phyloP scores from a whole-genome alignment of 2,113 vertebrate species.

The Microtus oregoni region DNA sequence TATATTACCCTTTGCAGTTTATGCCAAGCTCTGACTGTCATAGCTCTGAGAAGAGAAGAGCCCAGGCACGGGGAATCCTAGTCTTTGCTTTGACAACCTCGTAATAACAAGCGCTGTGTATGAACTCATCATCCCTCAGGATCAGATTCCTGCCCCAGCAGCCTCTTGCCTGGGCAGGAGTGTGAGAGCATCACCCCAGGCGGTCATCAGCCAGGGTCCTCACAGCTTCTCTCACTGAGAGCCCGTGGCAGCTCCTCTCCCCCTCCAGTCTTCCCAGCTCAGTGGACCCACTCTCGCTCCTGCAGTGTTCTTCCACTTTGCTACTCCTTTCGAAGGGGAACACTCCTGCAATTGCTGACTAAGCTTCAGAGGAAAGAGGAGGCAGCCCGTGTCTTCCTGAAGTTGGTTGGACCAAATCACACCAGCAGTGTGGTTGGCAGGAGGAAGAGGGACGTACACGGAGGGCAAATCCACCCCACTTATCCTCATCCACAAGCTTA shows the following conservation, averaged over 20 bases:
- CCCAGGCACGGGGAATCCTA: neutral
- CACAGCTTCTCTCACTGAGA: neutral
- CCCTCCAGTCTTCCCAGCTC: neutral
- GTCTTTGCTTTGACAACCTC: neutral
- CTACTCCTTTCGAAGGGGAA: neutral
- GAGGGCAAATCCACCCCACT: neutral
- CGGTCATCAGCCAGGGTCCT: neutral
- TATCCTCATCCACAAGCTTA: neutral
- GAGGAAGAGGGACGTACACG: fast-evolving
- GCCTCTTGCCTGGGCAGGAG: neutral
- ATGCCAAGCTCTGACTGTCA: neutral
- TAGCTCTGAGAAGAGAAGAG: neutral
- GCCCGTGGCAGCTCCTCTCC: fast-evolving
- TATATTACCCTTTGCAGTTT: neutral
- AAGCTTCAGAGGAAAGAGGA: neutral
- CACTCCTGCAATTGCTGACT: neutral
- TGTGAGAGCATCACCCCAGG: neutral
- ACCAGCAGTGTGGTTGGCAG: neutral
- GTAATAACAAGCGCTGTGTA: neutral
- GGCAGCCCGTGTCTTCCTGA: too few species aligned
- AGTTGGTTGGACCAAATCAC: neutral
- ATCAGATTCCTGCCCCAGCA: neutral
- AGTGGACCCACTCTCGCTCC: fast-evolving
- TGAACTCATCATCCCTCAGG: neutral
- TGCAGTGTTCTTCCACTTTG: fast-evolving